Conservation (phyloP, 2,113 vertebrate species). For the Dendropsophus ebraccatus region DNA sequence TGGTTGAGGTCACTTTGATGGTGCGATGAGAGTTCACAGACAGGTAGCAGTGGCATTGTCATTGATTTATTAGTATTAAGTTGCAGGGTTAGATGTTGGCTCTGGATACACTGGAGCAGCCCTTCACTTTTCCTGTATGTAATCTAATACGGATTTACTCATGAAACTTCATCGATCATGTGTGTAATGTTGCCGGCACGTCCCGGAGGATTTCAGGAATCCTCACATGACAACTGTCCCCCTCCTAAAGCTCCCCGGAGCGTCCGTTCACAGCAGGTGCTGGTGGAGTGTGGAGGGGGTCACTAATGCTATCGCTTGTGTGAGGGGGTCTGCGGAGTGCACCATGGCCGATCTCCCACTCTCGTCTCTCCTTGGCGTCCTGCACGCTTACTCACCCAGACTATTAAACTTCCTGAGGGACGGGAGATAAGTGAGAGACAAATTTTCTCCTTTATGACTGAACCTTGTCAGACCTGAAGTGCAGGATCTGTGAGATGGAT, state of each 20-base stretch:
- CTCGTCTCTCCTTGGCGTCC: not conserved
- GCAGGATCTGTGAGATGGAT: conserved; percentile 14
- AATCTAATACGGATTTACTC: not conserved
- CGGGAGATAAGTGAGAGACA: not conserved
- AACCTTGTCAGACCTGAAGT: conserved; percentile 33
- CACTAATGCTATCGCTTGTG: not conserved
- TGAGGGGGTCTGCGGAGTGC: too few species aligned
- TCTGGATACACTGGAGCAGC: not conserved
- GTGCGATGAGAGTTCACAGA: not conserved
- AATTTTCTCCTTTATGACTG: not conserved
- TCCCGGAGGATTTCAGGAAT: not conserved
- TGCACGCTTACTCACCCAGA: not conserved
- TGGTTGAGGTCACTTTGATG: too few species aligned
- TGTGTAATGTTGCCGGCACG: not conserved
- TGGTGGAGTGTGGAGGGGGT: not conserved
- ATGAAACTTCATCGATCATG: conserved; percentile 1
- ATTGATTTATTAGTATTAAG: not conserved
- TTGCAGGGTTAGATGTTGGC: not conserved
- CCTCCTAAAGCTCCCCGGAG: not conserved
- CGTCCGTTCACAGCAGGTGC: not conserved
- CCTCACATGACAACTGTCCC: conserved; percentile 39
- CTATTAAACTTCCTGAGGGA: conserved; percentile 24
- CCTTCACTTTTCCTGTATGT: not conserved
- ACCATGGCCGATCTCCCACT: too few species aligned
- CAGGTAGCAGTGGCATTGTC: not conserved